Evolutionary conservation across 2,113 vertebrate species (phyloP).

Genomic region (Silurus asotus): DNA sequence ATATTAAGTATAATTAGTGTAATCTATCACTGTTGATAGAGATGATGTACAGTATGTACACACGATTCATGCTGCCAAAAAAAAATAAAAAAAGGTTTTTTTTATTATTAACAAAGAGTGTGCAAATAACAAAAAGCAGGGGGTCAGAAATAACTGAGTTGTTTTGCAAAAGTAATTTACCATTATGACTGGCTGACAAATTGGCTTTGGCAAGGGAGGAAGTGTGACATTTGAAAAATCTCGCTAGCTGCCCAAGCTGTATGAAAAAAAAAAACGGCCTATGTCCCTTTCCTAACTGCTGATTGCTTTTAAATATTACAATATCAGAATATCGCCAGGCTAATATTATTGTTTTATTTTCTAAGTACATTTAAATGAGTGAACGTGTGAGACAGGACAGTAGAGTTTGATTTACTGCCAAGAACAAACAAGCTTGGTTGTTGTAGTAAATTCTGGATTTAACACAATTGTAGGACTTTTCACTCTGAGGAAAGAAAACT

Average conservation of each 20-base stretch:
- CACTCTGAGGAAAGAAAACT: neutral
- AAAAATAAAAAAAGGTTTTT: neutral
- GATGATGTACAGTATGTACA: too few species aligned
- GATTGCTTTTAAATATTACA: constrained; percentile 31
- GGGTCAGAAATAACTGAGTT: neutral
- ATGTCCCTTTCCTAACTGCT: constrained; percentile 19
- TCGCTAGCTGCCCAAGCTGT: constrained; percentile 10
- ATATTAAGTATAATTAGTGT: too few species aligned
- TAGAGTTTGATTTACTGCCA: neutral
- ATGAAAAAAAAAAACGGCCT: constrained; percentile 7
- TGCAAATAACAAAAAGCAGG: neutral
- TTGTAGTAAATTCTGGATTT: neutral
- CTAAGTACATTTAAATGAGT: neutral
- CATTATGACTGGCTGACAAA: constrained; percentile 32
- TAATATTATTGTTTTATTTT: constrained; percentile 26
- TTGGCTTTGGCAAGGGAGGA: neutral
- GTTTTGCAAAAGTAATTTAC: constrained; percentile 49
- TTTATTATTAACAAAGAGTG: neutral
- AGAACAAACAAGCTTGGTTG: neutral
- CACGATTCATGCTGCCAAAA: too few species aligned
- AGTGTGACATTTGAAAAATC: constrained; percentile 51
- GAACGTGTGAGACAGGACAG: neutral
- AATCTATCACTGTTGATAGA: neutral
- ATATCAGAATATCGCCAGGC: constrained; percentile 7
- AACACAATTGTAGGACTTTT: neutral